Conservation (phyloP, 2,113 vertebrate species). For the Xiphorhynchus elegans region DNA sequence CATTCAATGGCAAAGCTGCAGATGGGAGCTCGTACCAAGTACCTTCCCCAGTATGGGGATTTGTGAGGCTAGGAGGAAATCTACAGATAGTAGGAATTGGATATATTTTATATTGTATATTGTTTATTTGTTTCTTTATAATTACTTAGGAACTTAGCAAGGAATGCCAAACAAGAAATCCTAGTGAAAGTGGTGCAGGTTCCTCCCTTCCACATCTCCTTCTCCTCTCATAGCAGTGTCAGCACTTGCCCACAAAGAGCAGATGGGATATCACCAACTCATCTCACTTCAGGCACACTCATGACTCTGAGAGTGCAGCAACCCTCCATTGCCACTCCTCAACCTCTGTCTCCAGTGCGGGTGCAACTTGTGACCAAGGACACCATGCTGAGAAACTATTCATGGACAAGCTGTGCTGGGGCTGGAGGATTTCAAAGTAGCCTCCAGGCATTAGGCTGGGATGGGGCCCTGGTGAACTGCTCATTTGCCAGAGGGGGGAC, state of each 20-base stretch:
- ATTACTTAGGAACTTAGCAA: background rate
- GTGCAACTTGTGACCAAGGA: background rate
- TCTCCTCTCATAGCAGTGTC: background rate
- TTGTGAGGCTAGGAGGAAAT: background rate
- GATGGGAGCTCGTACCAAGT: background rate
- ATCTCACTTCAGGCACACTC: background rate
- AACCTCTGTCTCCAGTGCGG: rapidly evolving
- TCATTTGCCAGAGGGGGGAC: background rate
- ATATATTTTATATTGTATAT: background rate
- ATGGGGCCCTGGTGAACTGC: background rate
- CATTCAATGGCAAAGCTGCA: background rate
- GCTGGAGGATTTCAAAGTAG: background rate
- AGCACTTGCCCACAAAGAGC: background rate
- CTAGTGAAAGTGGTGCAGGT: background rate
- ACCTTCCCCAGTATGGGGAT: background rate
- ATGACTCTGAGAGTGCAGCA: background rate
- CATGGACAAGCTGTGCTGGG: background rate
- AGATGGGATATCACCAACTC: background rate
- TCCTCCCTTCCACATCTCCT: background rate
- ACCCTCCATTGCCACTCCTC: background rate
- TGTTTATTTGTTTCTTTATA: background rate
- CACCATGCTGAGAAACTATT: background rate
- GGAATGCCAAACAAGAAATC: background rate
- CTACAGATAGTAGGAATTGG: background rate
- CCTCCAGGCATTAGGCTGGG: background rate